These are phyloP conservation scores for Lates japonicus DNA, from an alignment of 2,797 vertebrate genomes.

Conservation along the genomic window DNA sequence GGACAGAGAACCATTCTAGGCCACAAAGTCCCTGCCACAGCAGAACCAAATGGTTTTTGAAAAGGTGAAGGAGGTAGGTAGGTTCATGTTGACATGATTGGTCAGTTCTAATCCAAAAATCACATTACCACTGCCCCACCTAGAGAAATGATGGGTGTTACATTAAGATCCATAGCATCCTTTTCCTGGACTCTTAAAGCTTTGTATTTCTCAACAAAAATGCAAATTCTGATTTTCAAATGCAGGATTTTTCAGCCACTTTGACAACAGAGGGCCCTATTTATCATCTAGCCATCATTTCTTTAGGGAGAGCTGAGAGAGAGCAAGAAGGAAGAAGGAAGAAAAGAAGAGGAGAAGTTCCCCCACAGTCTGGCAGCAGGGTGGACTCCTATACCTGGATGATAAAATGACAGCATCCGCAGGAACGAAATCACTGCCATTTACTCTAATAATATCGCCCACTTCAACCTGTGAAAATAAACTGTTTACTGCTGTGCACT, in stretches of 20 bases:
- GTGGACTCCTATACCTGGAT: conserved; percentile 95
- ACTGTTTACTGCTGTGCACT: conserved; percentile 89
- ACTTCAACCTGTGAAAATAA: conserved; percentile 96
- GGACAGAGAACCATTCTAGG: neutral
- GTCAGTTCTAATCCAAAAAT: conserved; percentile 62
- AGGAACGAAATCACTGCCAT: conserved; percentile 96
- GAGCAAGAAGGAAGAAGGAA: conserved; percentile 18
- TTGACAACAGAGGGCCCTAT: neutral
- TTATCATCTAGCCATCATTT: conserved; percentile 87
- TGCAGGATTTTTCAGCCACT: conserved; percentile 9
- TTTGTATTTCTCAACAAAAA: neutral
- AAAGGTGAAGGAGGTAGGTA: conserved; percentile 74
- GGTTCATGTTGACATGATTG: conserved; percentile 62
- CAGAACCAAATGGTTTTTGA: conserved; percentile 73
- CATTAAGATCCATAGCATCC: neutral
- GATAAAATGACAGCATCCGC: conserved; percentile 97
- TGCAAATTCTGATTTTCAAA: neutral
- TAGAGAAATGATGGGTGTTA: conserved; percentile 76
- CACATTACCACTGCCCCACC: conserved; percentile 54
- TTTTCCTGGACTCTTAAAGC: neutral
- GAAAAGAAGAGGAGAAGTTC: conserved; percentile 82
- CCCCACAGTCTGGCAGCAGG: conserved; percentile 87
- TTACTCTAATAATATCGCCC: conserved; percentile 98
- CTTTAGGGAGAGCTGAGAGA: conserved; percentile 80
- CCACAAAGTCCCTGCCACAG: neutral